Evolutionary conservation across 2,797 vertebrate species (phyloP).

Genomic region (Rhinogobio ventralis): DNA sequence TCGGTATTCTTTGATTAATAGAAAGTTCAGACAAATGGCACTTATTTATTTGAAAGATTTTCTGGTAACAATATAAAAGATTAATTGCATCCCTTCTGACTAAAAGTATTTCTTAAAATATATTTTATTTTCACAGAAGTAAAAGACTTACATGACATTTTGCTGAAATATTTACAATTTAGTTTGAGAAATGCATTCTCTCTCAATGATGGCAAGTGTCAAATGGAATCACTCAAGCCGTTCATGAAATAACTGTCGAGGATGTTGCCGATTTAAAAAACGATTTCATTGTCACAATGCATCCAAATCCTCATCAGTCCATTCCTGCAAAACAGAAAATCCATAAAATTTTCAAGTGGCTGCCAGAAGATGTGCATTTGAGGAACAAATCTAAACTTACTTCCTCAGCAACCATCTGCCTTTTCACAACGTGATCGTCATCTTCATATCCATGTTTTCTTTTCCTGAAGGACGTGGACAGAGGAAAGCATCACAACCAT

Average conservation of each 20-base stretch:
- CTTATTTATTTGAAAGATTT: background rate
- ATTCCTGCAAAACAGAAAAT: constrained; percentile 74
- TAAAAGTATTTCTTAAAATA: background rate
- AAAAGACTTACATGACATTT: constrained; percentile 19
- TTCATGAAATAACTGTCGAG: background rate
- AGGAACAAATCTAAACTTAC: constrained; percentile 69
- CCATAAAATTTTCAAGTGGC: constrained; percentile 27
- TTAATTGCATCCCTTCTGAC: background rate
- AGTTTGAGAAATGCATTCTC: constrained; percentile 43
- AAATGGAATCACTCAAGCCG: background rate
- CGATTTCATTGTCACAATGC: constrained; percentile 54
- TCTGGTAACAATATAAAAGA: background rate
- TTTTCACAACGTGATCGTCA: constrained; percentile 84
- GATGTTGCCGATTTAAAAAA: background rate
- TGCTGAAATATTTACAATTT: constrained; percentile 38
- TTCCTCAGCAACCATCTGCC: constrained; percentile 82
- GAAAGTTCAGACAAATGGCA: background rate
- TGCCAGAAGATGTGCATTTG: background rate
- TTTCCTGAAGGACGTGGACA: constrained; percentile 79
- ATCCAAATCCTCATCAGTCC: constrained; percentile 85
- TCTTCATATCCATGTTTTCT: constrained; percentile 94
- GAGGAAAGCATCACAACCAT: constrained; percentile 9
- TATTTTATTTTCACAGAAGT: constrained; percentile 7
- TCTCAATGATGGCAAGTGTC: background rate
- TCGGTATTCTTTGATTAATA: background rate